phyloP scores from a whole-genome alignment of 1,140 invertebrate genomes.

The Uloborus diversus region DNA sequence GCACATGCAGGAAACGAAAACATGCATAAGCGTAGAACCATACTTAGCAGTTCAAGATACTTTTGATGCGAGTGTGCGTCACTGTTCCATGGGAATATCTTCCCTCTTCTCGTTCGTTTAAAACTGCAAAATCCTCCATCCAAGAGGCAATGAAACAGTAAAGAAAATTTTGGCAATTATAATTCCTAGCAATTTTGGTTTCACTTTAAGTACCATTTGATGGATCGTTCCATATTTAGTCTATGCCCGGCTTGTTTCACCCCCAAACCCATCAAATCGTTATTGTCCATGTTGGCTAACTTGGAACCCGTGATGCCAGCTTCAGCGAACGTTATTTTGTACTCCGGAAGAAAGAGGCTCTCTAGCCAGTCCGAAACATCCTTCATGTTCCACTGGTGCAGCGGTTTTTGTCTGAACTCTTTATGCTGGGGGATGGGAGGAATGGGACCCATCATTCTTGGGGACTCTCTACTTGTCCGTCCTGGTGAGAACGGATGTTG shows the following conservation, averaged over 20 bases:
- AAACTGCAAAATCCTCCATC: not conserved
- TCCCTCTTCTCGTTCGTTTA: not conserved
- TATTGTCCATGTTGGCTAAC: constrained; percentile 68
- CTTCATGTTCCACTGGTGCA: constrained; percentile 65
- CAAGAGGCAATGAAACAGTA: not conserved
- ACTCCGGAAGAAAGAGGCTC: constrained; percentile 68
- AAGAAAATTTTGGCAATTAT: constrained; percentile 46
- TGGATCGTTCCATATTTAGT: constrained; percentile 65
- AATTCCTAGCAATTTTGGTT: constrained; percentile 10
- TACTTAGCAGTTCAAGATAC: not conserved
- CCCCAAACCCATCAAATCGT: constrained; percentile 68
- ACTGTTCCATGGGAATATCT: not conserved
- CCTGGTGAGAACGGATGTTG: constrained; percentile 27
- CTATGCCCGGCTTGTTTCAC: constrained; percentile 70
- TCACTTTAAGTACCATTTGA: constrained; percentile 54
- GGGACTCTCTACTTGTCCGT: not conserved
- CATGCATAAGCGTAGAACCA: not conserved
- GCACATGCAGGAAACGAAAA: no score
- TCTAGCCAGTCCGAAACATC: constrained; percentile 70
- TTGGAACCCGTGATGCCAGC: constrained; percentile 67
- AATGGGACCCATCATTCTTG: constrained; percentile 21
- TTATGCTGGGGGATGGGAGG: constrained; percentile 47
- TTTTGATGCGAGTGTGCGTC: no score
- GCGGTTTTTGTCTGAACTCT: constrained; percentile 65
- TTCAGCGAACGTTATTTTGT: constrained; percentile 67